phyloP scores from a whole-genome alignment of 1,140 invertebrate genomes.

The Ostrea denselamellosa region DNA sequence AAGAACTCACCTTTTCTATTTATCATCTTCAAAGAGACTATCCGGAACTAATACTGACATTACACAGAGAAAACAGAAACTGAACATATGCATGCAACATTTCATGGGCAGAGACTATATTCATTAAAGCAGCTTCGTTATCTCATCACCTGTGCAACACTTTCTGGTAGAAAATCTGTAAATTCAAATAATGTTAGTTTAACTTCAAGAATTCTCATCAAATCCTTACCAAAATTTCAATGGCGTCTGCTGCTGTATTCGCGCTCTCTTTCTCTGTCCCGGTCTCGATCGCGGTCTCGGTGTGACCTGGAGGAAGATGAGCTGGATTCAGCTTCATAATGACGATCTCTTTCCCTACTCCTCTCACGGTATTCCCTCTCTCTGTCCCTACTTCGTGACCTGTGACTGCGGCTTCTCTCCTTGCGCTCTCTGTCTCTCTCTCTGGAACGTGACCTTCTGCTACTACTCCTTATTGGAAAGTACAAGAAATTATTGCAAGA shows the following conservation, averaged over 20 bases:
- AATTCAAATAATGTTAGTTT: not conserved
- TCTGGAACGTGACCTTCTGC: slow-evolving; percentile 82
- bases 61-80: slow-evolving; percentile 15
- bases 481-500: not conserved
- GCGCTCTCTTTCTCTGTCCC: slow-evolving; percentile 69
- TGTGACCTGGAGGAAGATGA: slow-evolving; percentile 54
- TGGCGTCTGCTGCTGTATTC: slow-evolving; percentile 67
- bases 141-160: slow-evolving; percentile 2
- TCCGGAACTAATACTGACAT: not conserved
- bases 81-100: slow-evolving; percentile 22
- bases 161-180: not conserved
- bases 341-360: slow-evolving; percentile 84
- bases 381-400: slow-evolving; percentile 77
- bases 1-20: not conserved
- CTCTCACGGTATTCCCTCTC: slow-evolving; percentile 82
- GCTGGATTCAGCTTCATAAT: slow-evolving; percentile 69
- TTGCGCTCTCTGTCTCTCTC: slow-evolving; percentile 85
- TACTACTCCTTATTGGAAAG: slow-evolving; percentile 71
- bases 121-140: not conserved
- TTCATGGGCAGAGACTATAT: not conserved
- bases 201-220: not conserved
- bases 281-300: slow-evolving; percentile 75
- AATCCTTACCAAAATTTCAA: slow-evolving; percentile 39
- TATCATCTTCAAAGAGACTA: not conserved
- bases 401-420: slow-evolving; percentile 81